Percentiles rank a stretch among this genome's conserved stretches.
These are phyloP conservation scores for Diaperis boleti DNA, from an alignment of 2,888 invertebrate genomes.

Conservation along the genomic window DNA sequence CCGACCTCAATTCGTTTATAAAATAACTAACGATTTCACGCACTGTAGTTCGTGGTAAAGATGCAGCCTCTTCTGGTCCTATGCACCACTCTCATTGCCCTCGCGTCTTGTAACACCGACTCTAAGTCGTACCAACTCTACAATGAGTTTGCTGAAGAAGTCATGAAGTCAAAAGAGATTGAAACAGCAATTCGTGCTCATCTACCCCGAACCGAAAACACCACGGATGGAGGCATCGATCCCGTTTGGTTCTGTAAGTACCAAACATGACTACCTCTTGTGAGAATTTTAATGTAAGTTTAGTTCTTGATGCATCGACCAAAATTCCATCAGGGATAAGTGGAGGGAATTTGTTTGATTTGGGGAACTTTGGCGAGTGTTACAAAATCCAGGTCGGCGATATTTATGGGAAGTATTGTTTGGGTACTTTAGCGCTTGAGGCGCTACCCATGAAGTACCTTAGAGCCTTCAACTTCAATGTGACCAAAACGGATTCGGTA, in stretches of 20 bases:
- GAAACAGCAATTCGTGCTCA: neutral
- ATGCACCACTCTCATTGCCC: no score
- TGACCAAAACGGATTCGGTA: no score
- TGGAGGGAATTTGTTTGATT: slow-evolving; percentile 9
- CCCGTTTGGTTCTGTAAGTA: neutral
- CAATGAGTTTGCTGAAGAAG: no score
- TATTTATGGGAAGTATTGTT: slow-evolving; percentile 34
- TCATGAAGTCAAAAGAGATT: neutral
- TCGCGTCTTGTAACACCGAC: no score
- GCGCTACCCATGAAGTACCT: neutral
- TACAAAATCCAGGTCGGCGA: slow-evolving; percentile 12
- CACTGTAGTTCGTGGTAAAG: no score
- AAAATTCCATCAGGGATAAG: neutral
- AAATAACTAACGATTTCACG: no score
- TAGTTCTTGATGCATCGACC: neutral
- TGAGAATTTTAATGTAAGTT: neutral
- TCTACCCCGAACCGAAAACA: neutral
- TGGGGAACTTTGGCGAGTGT: slow-evolving; percentile 38
- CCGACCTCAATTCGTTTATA: no score
- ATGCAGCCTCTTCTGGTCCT: no score
- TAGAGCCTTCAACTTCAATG: neutral
- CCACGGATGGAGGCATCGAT: neutral
- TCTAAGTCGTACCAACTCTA: no score
- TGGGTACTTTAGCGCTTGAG: neutral
- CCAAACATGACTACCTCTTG: neutral